Conservation (phyloP, 2,113 vertebrate species). For the Eurystomus gularis region DNA sequence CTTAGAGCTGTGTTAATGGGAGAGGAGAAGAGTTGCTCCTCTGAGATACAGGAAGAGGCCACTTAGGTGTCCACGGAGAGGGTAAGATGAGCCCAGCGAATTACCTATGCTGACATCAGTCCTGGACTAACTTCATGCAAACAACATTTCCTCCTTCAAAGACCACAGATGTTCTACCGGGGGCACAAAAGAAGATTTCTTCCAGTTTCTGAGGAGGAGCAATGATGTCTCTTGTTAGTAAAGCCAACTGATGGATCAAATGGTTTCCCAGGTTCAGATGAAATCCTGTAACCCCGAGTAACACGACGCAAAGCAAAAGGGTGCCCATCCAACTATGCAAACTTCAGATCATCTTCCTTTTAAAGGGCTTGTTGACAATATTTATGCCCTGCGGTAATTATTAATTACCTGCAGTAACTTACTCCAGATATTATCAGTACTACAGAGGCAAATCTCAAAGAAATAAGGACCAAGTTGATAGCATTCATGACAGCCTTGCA, state of each 20-base stretch:
- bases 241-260: neutral
- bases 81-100: neutral
- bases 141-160: neutral
- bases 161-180: neutral
- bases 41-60: neutral
- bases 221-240: neutral
- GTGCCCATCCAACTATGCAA: neutral
- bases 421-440: neutral
- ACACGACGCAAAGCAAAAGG: fast-evolving
- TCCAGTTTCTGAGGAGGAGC: neutral
- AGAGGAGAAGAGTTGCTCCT: neutral
- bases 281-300: neutral
- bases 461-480: neutral
- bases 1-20: neutral
- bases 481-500: neutral
- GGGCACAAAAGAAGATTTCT: neutral
- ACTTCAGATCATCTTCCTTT: neutral
- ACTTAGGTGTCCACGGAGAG: neutral
- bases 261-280: neutral
- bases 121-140: neutral
- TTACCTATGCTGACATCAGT: slow-evolving; percentile 41
- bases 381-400: neutral
- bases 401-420: neutral
- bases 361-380: neutral
- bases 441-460: neutral